These are phyloP conservation scores for Lepus americanus DNA, from an alignment of 2,113 vertebrate genomes.

Conservation along the genomic window DNA sequence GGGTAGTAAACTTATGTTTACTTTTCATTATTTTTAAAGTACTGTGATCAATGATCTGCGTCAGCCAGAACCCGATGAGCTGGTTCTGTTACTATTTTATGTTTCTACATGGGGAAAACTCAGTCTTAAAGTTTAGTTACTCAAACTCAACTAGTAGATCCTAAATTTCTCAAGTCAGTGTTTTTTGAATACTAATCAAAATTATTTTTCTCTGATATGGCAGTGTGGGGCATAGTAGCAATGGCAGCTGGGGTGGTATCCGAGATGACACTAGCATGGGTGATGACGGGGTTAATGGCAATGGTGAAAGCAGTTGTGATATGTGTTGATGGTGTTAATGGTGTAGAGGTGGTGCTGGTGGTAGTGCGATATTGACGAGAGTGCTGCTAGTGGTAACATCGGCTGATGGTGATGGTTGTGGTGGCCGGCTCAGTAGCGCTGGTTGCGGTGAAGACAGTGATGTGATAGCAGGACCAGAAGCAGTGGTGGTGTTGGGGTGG, in stretches of 20 bases:
- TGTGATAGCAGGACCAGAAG: too few relatives aligned
- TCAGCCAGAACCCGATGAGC: accelerated
- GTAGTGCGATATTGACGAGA: background rate
- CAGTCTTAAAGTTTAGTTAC: conserved; percentile 9
- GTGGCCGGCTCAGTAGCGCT: accelerated
- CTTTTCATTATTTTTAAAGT: background rate
- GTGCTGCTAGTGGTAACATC: background rate
- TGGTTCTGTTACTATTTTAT: background rate
- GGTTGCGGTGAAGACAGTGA: too few relatives aligned
- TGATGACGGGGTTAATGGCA: accelerated
- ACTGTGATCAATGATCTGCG: background rate
- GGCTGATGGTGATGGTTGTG: too few relatives aligned
- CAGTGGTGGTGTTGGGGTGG: too few relatives aligned
- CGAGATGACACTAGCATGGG: background rate
- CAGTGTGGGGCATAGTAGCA: accelerated
- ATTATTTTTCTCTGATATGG: background rate
- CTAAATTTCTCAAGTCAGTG: background rate
- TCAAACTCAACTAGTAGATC: background rate
- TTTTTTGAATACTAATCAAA: background rate
- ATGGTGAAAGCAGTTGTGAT: background rate
- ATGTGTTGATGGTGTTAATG: background rate
- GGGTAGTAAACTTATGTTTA: background rate
- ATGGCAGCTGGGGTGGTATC: accelerated
- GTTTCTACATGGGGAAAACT: background rate
- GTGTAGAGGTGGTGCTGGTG: too few relatives aligned